These are phyloP conservation scores for Campoletis raptor DNA, from an alignment of 2,888 invertebrate species.

Conservation along the genomic window DNA sequence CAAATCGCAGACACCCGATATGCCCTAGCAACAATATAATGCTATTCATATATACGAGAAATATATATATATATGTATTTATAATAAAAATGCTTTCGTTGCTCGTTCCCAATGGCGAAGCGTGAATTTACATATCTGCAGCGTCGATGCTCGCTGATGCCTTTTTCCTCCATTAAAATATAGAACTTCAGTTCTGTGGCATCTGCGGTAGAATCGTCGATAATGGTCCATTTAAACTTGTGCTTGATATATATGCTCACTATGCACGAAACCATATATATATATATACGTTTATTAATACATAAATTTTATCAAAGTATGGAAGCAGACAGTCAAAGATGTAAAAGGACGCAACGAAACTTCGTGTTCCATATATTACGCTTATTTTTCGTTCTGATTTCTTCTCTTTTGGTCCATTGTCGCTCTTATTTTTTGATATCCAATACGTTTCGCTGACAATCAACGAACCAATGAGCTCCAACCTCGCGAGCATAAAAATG, in stretches of 20 bases:
- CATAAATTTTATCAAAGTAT: constrained; percentile 2
- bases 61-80: not conserved
- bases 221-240: constrained; percentile 58
- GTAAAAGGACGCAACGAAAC: constrained; percentile 10
- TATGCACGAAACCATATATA: constrained; percentile 3
- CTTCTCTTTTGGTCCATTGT: not conserved
- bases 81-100: constrained; percentile 55
- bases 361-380: not conserved
- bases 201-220: constrained; percentile 53
- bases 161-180: constrained; percentile 45
- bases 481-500: constrained; percentile 54
- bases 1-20: constrained; percentile 54
- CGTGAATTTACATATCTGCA: constrained; percentile 62
- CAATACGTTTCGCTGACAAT: constrained; percentile 9
- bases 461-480: constrained; percentile 17
- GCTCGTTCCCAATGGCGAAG: constrained; percentile 43
- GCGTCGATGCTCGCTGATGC: constrained; percentile 53
- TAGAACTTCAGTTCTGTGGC: constrained; percentile 12
- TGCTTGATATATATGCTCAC: constrained; percentile 26
- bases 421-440: not conserved
- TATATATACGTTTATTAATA: not conserved
- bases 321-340: not conserved
- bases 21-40: constrained; percentile 39
- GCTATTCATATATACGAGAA: constrained; percentile 7
- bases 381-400: not conserved